Percentiles rank a stretch among this genome's conserved stretches.
Conservation (phyloP, 2,888 invertebrate genomes). For the Phalangium opilio region DNA sequence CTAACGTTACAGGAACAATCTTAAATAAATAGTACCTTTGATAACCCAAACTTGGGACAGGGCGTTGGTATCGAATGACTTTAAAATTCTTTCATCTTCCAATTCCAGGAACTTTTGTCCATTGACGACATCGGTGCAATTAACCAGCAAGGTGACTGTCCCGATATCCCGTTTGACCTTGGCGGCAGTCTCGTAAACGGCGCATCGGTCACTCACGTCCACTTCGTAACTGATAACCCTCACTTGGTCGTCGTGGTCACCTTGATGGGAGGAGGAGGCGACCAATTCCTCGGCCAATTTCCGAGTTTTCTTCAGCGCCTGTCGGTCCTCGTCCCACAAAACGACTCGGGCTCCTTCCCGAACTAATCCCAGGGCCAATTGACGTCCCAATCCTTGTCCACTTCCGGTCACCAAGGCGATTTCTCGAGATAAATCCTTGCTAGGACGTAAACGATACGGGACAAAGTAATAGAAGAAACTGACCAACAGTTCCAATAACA, state of each 20-base stretch:
- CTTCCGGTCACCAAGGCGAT: slow-evolving; percentile 75
- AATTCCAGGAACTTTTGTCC: slow-evolving; percentile 65
- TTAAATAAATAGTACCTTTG: no score
- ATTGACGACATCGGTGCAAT: slow-evolving; percentile 84
- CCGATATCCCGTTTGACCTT: slow-evolving; percentile 60
- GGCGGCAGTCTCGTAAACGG: slow-evolving; percentile 60
- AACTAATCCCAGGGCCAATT: slow-evolving; percentile 56
- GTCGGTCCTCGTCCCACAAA: slow-evolving; percentile 73
- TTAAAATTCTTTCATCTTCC: slow-evolving; percentile 66
- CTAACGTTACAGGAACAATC: no score
- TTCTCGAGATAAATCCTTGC: slow-evolving; percentile 54
- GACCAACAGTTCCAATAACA: no score
- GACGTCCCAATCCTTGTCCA: slow-evolving; percentile 67
- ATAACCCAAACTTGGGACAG: slow-evolving; percentile 85
- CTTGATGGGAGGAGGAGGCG: no score
- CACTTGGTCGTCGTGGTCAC: slow-evolving; percentile 42
- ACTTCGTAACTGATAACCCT: slow-evolving; percentile 62
- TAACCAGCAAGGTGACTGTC: slow-evolving; percentile 65
- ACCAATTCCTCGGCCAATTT: slow-evolving; percentile 42
- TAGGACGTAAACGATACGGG: slow-evolving; percentile 31
- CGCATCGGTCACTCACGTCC: slow-evolving; percentile 62
- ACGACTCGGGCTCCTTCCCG: slow-evolving; percentile 58
- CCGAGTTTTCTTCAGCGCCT: slow-evolving; percentile 57
- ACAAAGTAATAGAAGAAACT: slow-evolving; percentile 29
- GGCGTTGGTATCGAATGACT: slow-evolving; percentile 76